A percentile compares a stretch with the other conserved stretches of the same genome.
phyloP scores from a whole-genome alignment of 2,113 vertebrate species.

The Myxocyprinus asiaticus region DNA sequence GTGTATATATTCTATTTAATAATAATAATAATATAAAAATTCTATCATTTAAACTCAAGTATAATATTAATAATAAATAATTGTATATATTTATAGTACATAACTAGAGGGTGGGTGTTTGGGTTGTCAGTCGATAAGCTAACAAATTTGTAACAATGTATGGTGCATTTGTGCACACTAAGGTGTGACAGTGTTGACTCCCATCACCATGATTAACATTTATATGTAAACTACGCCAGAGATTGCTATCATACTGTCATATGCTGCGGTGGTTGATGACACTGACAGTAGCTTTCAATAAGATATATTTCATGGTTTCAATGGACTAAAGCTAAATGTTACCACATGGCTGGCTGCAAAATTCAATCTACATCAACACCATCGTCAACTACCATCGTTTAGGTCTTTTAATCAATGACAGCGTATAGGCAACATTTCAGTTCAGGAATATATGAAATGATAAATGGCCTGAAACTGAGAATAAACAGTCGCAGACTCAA shows the following conservation, averaged over 20 bases:
- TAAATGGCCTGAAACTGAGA: background rate
- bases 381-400: background rate
- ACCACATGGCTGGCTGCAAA: background rate
- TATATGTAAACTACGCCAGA: background rate
- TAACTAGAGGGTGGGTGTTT: too few species aligned
- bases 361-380: background rate
- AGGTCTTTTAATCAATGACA: background rate
- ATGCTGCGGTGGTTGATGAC: background rate
- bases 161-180: background rate
- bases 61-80: too few species aligned
- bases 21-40: too few species aligned
- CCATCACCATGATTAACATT: background rate
- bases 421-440: background rate
- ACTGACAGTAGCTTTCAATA: background rate
- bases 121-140: too few species aligned
- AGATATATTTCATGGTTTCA: background rate
- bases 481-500: background rate
- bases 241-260: background rate
- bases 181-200: background rate
- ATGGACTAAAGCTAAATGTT: background rate
- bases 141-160: too few species aligned
- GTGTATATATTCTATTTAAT: too few species aligned
- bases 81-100: too few species aligned
- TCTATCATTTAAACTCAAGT: too few species aligned
- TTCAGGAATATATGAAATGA: background rate